These are phyloP conservation scores for Platysteira castanea DNA, from an alignment of 2,113 vertebrate genomes.

Conservation along the genomic window DNA sequence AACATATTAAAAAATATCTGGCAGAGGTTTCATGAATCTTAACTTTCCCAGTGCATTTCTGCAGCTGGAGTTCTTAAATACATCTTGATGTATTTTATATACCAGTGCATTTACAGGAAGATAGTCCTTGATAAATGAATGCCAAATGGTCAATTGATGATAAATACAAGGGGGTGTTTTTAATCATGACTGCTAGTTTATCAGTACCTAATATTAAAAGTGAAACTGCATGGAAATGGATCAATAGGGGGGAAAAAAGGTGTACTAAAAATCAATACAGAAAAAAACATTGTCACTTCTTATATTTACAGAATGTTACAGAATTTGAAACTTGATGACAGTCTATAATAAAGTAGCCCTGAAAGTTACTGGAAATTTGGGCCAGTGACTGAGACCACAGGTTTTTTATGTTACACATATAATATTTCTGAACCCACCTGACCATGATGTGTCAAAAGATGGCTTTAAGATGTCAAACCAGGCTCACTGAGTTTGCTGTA, in stretches of 20 bases:
- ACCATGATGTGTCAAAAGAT: background rate
- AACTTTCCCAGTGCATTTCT: background rate
- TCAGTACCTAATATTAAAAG: background rate
- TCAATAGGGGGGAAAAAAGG: background rate
- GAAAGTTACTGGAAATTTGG: background rate
- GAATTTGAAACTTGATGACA: background rate
- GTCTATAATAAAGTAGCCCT: background rate
- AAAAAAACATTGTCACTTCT: background rate
- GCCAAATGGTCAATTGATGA: background rate
- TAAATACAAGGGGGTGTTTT: background rate
- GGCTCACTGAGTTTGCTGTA: background rate
- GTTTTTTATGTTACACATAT: background rate
- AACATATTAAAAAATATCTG: fast-evolving
- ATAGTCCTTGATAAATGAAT: background rate
- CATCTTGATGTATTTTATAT: background rate
- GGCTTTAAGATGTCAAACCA: background rate
- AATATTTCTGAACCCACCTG: background rate
- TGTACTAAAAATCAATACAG: background rate
- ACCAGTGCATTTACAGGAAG: background rate
- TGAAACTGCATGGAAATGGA: background rate
- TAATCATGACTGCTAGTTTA: background rate
- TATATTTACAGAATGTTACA: background rate
- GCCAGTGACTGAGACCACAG: background rate
- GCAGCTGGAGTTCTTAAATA: background rate
- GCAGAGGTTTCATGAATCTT: background rate